A percentile compares a stretch with the other conserved stretches of the same genome.
Evolutionary conservation across 2,888 invertebrate genomes (phyloP).

Genomic region (Spicauda simplicius): DNA sequence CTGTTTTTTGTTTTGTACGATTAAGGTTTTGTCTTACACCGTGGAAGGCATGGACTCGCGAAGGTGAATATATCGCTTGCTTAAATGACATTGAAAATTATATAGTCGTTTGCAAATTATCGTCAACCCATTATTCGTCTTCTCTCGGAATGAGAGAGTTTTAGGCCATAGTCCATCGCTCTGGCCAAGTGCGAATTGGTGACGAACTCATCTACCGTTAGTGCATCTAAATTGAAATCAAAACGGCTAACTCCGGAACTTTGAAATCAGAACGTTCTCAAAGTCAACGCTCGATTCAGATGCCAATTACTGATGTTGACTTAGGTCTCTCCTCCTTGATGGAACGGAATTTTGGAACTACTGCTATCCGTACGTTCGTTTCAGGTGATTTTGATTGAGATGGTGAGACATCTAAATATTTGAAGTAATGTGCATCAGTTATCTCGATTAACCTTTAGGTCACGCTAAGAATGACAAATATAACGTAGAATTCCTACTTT

Average conservation of each 20-base stretch:
- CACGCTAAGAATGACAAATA: too few relatives aligned
- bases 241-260: slow-evolving; percentile 48
- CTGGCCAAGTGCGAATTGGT: too few relatives aligned
- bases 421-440: too few relatives aligned
- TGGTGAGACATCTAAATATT: neutral
- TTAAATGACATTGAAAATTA: neutral
- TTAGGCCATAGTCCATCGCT: too few relatives aligned
- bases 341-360: slow-evolving; percentile 35
- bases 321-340: slow-evolving; percentile 48
- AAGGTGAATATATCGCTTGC: too few relatives aligned
- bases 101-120: neutral
- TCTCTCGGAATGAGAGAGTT: too few relatives aligned
- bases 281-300: slow-evolving; percentile 40
- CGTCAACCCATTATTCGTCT: too few relatives aligned
- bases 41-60: too few relatives aligned
- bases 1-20: too few relatives aligned
- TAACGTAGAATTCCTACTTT: too few relatives aligned
- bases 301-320: slow-evolving; percentile 60
- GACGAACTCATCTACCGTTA: slow-evolving; percentile 38
- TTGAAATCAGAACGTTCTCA: slow-evolving; percentile 51
- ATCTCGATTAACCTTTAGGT: too few relatives aligned
- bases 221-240: slow-evolving; percentile 52
- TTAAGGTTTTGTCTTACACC: too few relatives aligned
- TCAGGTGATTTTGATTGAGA: neutral
- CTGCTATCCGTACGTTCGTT: slow-evolving; percentile 3